Percentiles rank a stretch among this genome's conserved stretches.
Conservation (phyloP, 1,140 invertebrate genomes). For the Bombus turneri region DNA sequence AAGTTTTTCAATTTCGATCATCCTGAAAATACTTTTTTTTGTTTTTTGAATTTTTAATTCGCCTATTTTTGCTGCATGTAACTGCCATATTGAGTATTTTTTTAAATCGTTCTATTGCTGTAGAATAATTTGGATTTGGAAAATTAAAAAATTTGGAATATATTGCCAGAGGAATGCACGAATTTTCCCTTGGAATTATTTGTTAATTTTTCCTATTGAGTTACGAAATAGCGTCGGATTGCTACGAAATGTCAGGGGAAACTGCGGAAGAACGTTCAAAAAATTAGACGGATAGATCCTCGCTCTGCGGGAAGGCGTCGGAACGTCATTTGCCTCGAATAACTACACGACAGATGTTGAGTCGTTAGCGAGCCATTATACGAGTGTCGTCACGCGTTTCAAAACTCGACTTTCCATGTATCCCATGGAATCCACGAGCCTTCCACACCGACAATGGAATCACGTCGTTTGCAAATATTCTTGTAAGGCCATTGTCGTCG, state of each 20-base stretch:
- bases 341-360: conserved; percentile 60
- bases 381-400: conserved; percentile 64
- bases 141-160: too few species aligned
- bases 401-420: conserved; percentile 53
- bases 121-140: not conserved
- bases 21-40: not conserved
- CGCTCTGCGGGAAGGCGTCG: conserved; percentile 12
- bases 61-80: not conserved
- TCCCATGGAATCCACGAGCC: conserved; percentile 35
- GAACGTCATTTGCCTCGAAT: conserved; percentile 48
- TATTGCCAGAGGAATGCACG: too few species aligned
- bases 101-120: too few species aligned
- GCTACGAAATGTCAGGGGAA: not conserved
- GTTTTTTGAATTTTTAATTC: not conserved
- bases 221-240: not conserved
- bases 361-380: conserved; percentile 66
- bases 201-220: not conserved
- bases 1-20: not conserved
- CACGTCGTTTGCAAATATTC: conserved; percentile 63
- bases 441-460: conserved; percentile 54
- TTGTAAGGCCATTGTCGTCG: conserved; percentile 35
- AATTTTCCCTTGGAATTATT: not conserved
- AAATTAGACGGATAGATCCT: conserved; percentile 27
- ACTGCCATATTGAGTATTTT: too few species aligned
- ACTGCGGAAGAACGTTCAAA: not conserved